A percentile compares a stretch with the other conserved stretches of the same genome.
phyloP scores from a whole-genome alignment of 1,140 invertebrate species.

The Notospermus geniculatus region DNA sequence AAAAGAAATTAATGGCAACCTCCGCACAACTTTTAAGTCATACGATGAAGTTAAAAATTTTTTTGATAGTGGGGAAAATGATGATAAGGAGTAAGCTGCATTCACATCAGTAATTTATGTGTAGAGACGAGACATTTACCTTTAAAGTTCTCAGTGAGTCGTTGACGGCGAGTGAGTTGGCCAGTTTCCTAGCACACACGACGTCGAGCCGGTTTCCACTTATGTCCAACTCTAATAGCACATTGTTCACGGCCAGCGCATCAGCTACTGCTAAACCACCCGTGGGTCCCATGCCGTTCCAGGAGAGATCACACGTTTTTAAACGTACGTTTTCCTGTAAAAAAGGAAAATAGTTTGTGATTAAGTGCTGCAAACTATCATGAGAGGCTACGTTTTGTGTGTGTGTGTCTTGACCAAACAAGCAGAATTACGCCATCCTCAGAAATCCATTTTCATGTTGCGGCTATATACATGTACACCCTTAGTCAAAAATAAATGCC shows the following conservation, averaged over 20 bases:
- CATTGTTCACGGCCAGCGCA: slow-evolving; percentile 43
- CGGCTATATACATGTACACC: too few species aligned
- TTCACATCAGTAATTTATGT: too few species aligned
- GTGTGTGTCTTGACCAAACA: neutral
- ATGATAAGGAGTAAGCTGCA: too few species aligned
- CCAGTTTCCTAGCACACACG: slow-evolving; percentile 40
- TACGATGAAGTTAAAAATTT: too few species aligned
- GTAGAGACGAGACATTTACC: slow-evolving; percentile 26
- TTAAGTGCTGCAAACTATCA: too few species aligned
- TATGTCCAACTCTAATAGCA: slow-evolving; percentile 48
- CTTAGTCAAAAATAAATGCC: too few species aligned
- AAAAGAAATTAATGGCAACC: too few species aligned
- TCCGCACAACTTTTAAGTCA: too few species aligned
- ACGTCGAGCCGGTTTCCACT: slow-evolving; percentile 49
- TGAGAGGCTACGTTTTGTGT: neutral
- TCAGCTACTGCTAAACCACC: slow-evolving; percentile 51
- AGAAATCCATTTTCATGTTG: neutral
- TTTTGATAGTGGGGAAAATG: too few species aligned
- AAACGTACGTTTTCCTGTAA: slow-evolving; percentile 52
- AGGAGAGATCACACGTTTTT: slow-evolving; percentile 48
- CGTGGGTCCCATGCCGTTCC: slow-evolving; percentile 53
- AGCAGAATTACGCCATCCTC: neutral
- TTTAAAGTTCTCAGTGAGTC: slow-evolving; percentile 46
- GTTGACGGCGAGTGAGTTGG: slow-evolving; percentile 47
- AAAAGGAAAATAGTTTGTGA: too few species aligned